Conservation (phyloP, 2,888 invertebrate genomes). For the Dasysyrphus tricinctus region DNA sequence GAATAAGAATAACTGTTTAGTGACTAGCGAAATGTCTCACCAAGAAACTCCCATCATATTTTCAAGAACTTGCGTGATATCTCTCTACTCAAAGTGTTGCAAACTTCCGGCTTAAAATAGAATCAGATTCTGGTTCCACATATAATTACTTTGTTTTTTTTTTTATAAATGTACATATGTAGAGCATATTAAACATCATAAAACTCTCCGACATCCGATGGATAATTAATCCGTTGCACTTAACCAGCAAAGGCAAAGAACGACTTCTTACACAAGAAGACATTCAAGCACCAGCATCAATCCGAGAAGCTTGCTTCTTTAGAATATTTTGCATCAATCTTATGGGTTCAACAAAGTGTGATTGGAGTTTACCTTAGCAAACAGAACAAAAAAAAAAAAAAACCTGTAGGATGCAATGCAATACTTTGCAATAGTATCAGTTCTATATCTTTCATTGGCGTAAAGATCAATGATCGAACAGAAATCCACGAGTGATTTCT, state of each 20-base stretch:
- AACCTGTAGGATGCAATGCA: slow-evolving; percentile 70
- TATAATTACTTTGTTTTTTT: slow-evolving; percentile 25
- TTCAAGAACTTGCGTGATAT: background rate
- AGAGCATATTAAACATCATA: slow-evolving; percentile 53
- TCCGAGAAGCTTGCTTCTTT: slow-evolving; percentile 37
- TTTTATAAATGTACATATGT: background rate
- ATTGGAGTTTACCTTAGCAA: slow-evolving; percentile 40
- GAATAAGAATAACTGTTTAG: background rate
- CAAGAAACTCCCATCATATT: background rate
- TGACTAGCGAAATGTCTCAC: background rate
- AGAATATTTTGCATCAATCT: slow-evolving; percentile 42
- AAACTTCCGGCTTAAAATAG: slow-evolving; percentile 49
- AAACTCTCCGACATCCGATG: slow-evolving; percentile 53
- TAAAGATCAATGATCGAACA: slow-evolving; percentile 70
- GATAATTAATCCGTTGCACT: slow-evolving; percentile 49
- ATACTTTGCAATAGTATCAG: slow-evolving; percentile 63
- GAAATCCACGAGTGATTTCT: slow-evolving; percentile 56
- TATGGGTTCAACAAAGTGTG: slow-evolving; percentile 1
- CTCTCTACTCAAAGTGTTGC: background rate
- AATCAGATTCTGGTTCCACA: slow-evolving; percentile 50
- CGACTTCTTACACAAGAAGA: slow-evolving; percentile 26
- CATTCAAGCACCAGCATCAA: slow-evolving; percentile 20
- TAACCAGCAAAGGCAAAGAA: slow-evolving; percentile 35
- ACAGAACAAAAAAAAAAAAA: slow-evolving; percentile 52
- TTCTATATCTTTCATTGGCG: slow-evolving; percentile 47